These are phyloP conservation scores for Zaprionus lineosus DNA, from an alignment of 2,888 invertebrate species.

Conservation along the genomic window DNA sequence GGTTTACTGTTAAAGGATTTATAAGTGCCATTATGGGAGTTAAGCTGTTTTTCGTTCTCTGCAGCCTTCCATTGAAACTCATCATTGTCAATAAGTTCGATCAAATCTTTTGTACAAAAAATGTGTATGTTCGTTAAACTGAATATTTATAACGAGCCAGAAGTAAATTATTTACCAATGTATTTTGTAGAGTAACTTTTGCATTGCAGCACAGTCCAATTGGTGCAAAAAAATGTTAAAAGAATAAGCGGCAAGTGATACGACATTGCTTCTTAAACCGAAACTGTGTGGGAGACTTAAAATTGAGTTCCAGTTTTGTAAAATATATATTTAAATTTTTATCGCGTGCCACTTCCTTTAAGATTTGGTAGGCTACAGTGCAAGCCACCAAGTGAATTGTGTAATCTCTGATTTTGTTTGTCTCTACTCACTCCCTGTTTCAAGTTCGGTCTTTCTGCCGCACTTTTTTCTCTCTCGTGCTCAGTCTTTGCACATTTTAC, in stretches of 20 bases:
- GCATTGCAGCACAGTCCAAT: constrained; percentile 2
- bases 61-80: constrained; percentile 72
- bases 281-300: too few relatives aligned
- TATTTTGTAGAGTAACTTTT: constrained; percentile 52
- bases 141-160: too few relatives aligned
- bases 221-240: constrained; percentile 6
- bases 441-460: too few relatives aligned
- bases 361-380: too few relatives aligned
- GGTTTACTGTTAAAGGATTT: too few relatives aligned
- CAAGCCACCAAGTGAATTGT: constrained; percentile 30
- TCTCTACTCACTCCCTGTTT: neutral
- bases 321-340: too few relatives aligned
- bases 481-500: too few relatives aligned
- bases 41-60: constrained; percentile 63
- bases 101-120: too few relatives aligned
- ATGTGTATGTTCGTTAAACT: too few relatives aligned
- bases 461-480: too few relatives aligned
- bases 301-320: too few relatives aligned
- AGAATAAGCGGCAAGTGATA: constrained; percentile 31
- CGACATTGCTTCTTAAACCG: constrained; percentile 25
- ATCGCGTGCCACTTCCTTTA: constrained; percentile 66
- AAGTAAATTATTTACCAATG: constrained; percentile 68
- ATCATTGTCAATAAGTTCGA: constrained; percentile 72
- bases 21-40: constrained; percentile 25
- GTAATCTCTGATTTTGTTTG: constrained; percentile 8